Base-by-base conservation (phyloP, 2,797 vertebrate species). In the Lutjanus argentimaculatus region DNA sequence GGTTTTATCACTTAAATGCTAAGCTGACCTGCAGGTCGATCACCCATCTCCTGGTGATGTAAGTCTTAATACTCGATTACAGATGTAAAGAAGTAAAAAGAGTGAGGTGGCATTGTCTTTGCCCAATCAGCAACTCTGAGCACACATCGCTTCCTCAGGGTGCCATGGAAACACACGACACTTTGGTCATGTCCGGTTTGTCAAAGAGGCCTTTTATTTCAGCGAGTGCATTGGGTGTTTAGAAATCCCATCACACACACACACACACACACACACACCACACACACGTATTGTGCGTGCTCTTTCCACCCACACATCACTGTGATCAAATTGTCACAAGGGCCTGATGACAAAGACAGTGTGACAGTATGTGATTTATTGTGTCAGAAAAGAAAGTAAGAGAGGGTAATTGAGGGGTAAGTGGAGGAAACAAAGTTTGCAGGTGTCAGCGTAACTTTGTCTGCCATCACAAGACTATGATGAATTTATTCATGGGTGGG, bases 361-460 rank as follows among this genome's bases (percentile, higher is more conserved):
- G 83, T 91, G 91, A 91, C 92, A 93, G 90, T 67, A 74, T 91
- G 88, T 91, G 89, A 91, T 92, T 92, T 91, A 90, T 87, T 63
- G 78, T 88, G 91, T 93, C 90, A 92, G 89, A 85, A 79, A 68
- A 90, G 77, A 77, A 85, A 82, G 88, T 90, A 80, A 86, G 82
- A 80, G 67, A 85, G 80, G 82, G 63, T 93, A 93, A 93, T 93
- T 90, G 90, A 78, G 87, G 92, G 91, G 85, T 91, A 67, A 89
- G 88, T 67, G 53, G 57, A 88, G 80, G 87, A 84, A 91, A 84
- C 87, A 92, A 93, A 93, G 91, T 93, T 94, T 93, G 81, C 71
- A 85, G 87, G 90, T 91, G 91, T 93, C 92, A 90, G 87, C 52
- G 59, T 87, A 94, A 94, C 94, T 93, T 93, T 93, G 86, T 74